Base-by-base conservation (phyloP, 2,888 invertebrate genomes). In the Selenia dentaria region DNA sequence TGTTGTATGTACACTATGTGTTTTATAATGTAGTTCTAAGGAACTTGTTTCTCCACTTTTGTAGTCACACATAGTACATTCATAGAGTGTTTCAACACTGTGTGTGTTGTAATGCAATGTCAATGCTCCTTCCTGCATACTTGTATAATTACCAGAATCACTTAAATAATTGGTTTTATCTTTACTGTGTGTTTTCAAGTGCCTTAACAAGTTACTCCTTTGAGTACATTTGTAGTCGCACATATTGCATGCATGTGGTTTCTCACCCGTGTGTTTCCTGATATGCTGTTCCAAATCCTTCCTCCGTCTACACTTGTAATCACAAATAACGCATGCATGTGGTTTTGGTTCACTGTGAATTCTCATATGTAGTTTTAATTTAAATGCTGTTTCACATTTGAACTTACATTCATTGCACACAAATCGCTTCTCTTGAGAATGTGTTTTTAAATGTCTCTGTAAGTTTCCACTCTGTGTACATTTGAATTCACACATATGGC, bases 401-500 rank as follows among this genome's bases (percentile, higher is more conserved):
- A 6, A 22, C 2, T 22, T 8, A 8, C 22, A 22, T 8, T 22
- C 22, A 8, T 2, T 6, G 8, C 22, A 22, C 8, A 6, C 22
- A 22, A 4, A 22, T 8, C 2, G 22, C 8, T 22, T 22, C 22
- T 22, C 22, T 22, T 2, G 5, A 8, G 22, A 22, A 22, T 22
- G 22, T 2, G 22, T 22, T 22, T 22, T 22, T 2, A 22, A 6
- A 8, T 22, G 22, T 2, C 22, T 2, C 8, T 22, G 22, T 6
- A 22, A 22, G 8, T 22, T 22, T 6, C 22, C 22, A 22, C 22
- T 6, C 22, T 22, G 8, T 12, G 13, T 3, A 28, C 28, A 28
- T 11, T 12, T 12, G 6, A 27, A 28, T 32, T 4, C 6, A 6
- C 26, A 42, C 16, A 43, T 37, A 27, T 25, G 49, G 45, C 64